Base-by-base conservation (phyloP, 1,140 invertebrate genomes). In the Mizuhopecten yessoensis region DNA sequence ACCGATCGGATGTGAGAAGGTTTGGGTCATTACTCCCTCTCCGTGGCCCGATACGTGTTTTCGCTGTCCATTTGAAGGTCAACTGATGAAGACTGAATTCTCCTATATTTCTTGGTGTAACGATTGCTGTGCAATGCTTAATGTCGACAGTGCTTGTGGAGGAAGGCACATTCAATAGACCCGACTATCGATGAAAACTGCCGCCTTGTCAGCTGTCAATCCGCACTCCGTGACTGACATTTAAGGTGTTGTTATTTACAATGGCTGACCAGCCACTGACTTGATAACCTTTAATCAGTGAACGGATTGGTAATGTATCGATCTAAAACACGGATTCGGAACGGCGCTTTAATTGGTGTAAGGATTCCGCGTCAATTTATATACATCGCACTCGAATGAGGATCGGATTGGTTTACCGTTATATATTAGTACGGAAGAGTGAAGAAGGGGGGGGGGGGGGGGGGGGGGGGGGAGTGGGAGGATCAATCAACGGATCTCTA, bases 261-360 rank as follows among this genome's bases (percentile, higher is more conserved):
- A n/a, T 75, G 23, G 11, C 57, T 57, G 57, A 9, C 23, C 57
- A 75, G 57, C 29, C 57, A 75, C 11, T 75, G 57, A 75, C 57
- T 75, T 75, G n/a, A 75, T 75, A 75, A 75, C 57, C 57, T 75
- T n/a, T n/a, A 75, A 75, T 75, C 57, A 75, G 57, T 75, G 11
- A 75, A 75, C 57, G 57, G 57, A 75, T 75, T 75, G 57, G 57
- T 23, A 75, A n/a, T 75, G 11, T 75, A 75, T 75, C 57, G 57
- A 75, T 75, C 57, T 75, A 75, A 23, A 75, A 29, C 23, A 75
- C 57, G 11, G 57, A 75, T 75, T 29, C 23, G 57, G 57, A 75
- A 75, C 20, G 57, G 57, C 11, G 7, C 20, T 75, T 75, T 75
- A 75, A 75, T 75, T 75, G 57, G 23, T 75, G 57, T 75, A 75